Conservation (phyloP, 1,140 invertebrate species). For the Portunus trituberculatus region DNA sequence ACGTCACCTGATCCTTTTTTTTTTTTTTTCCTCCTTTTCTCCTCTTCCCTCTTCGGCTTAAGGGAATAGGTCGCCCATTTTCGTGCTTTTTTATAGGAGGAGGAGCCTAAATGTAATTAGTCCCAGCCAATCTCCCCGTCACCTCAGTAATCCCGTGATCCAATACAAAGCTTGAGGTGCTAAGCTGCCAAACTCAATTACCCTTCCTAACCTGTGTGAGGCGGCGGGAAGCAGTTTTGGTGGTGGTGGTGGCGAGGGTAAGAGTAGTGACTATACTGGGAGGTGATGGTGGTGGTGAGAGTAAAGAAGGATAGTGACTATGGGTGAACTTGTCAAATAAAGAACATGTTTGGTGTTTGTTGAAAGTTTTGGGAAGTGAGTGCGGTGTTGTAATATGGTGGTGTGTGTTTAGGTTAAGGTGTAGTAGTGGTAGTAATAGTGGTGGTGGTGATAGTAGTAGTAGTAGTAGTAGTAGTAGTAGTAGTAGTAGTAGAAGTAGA, state of each 20-base stretch:
- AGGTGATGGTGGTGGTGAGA: not conserved
- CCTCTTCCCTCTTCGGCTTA: not conserved
- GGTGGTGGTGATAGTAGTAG: no score
- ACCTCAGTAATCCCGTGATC: not conserved
- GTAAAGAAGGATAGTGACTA: no score
- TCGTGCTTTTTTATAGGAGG: not conserved
- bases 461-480: no score
- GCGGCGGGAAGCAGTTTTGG: not conserved
- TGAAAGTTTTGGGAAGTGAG: no score
- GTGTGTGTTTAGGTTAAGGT: no score
- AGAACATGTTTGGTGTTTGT: no score
- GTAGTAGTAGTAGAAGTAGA: no score
- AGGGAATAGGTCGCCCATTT: not conserved
- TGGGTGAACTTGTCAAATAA: not conserved
- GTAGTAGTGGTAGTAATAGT: no score
- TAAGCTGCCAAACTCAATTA: conserved; percentile 23
- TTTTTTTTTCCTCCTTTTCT: not conserved
- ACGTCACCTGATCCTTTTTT: not conserved
- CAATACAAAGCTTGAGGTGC: not conserved
- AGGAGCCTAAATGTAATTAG: conserved; percentile 4
- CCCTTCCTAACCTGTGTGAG: not conserved
- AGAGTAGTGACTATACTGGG: not conserved
- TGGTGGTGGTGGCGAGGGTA: not conserved
- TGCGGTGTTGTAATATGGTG: no score
- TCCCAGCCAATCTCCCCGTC: not conserved